phyloP scores from a whole-genome alignment of 2,113 vertebrate species.

The Odontophorus gujanensis region DNA sequence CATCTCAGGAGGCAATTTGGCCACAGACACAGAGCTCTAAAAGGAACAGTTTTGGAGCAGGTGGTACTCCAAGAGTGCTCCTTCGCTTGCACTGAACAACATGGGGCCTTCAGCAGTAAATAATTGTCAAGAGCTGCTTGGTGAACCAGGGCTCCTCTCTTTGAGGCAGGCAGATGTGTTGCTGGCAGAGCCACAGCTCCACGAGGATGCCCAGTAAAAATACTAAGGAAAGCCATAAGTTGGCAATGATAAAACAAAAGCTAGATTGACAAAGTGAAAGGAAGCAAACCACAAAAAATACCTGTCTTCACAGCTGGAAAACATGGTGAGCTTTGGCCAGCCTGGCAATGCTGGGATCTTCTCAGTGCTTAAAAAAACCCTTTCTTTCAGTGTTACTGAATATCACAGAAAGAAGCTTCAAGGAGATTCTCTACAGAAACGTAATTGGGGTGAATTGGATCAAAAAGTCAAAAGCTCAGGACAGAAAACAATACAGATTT shows the following conservation, averaged over 20 bases:
- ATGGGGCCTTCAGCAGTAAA: background rate
- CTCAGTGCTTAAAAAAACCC: background rate
- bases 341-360: background rate
- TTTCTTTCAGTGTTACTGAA: background rate
- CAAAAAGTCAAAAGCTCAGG: background rate
- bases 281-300: background rate
- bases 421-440: background rate
- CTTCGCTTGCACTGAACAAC: background rate
- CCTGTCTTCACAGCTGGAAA: background rate
- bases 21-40: background rate
- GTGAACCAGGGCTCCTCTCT: background rate
- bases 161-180: rapidly evolving
- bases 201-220: background rate
- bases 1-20: background rate
- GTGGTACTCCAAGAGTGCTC: background rate
- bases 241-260: background rate
- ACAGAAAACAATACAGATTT: background rate
- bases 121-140: background rate
- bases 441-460: background rate
- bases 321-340: background rate
- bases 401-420: background rate
- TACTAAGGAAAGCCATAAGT: background rate
- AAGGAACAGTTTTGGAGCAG: background rate
- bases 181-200: background rate
- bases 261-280: background rate